Conservation (phyloP, 2,113 vertebrate genomes). For the Pandion haliaetus region DNA sequence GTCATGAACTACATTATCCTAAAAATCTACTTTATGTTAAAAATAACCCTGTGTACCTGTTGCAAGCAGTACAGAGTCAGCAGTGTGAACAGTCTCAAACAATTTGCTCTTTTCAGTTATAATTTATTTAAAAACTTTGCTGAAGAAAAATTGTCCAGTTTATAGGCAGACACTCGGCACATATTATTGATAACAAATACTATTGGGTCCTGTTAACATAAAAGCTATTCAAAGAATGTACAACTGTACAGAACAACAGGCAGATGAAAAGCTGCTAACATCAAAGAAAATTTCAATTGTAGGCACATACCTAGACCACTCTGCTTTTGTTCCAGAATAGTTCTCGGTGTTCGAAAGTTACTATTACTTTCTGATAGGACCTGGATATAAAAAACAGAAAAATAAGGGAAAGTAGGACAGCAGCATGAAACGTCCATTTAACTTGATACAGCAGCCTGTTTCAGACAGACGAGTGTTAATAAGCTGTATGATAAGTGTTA, state of each 20-base stretch:
- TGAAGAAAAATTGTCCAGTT: not conserved
- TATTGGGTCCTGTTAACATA: conserved; percentile 42
- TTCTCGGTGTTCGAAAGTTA: conserved; percentile 78
- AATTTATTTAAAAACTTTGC: not conserved
- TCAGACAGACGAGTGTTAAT: conserved; percentile 85
- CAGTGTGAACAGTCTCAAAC: not conserved
- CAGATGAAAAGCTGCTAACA: not conserved
- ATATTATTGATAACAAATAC: not conserved
- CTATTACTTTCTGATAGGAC: conserved; percentile 84
- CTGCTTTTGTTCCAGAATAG: conserved; percentile 84
- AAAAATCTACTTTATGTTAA: not conserved
- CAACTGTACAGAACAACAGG: not conserved
- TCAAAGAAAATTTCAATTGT: not conserved
- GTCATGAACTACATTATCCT: not conserved
- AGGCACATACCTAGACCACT: conserved; percentile 83
- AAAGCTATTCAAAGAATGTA: conserved; percentile 1
- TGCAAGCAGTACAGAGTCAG: not conserved
- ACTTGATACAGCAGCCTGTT: conserved; percentile 75
- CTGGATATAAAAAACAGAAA: conserved; percentile 72
- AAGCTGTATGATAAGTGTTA: conserved; percentile 85
- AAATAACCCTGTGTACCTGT: not conserved
- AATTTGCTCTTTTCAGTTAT: not conserved
- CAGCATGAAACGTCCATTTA: conserved; percentile 44
- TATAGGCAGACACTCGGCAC: not conserved
- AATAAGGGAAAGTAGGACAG: conserved; percentile 60